Evolutionary conservation across 2,797 vertebrate species (phyloP), one percentile per base, ranked within the genome.

Genomic region (Hybognathus amarus): DNA sequence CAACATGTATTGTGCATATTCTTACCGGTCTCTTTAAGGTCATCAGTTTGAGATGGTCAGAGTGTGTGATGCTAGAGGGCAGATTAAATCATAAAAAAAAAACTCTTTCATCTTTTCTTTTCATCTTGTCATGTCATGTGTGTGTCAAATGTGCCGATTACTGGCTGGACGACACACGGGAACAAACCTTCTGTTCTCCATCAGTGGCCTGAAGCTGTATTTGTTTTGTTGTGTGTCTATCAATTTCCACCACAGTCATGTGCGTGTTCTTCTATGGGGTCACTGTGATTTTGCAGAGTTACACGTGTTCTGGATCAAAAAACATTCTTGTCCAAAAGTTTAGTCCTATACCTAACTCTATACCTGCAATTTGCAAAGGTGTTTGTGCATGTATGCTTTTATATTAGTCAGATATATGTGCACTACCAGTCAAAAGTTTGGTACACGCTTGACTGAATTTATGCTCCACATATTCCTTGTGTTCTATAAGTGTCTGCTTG

Each of bases 61-160:
- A 83, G 67, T 80, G 80, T 69, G 81, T 33, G 69, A 71, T 82
- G 52, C 90, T 89, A 89, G 85, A 90, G 87, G 88, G 88, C 92
- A 93, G 91, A 93, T 94, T 90, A 3, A 82, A 89, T 87, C 88
- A 85, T 88, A 40, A 40, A 40, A 33, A 67, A 83, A 87, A 82
- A 91, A 87, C 86, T 89, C 93, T 94, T 95, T 95, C 91, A 94
- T 95, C 91, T 93, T 83, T 70, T 87, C 61, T 86, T 90, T 50
- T 69, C 70, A 38, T 77, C 75, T 85, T 90, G 52, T 71, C 47
- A 38, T 36, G 73, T 77, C 71, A 77, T 75, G 20, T 85, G 91
- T 95, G 93, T 95, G 94, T 95, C 94, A 90, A 94, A 95, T 94
- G 84, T 89, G 90, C 92, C 94, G 92, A 94, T 93, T 92, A 90